A percentile compares a stretch with the other conserved stretches of the same genome.
Evolutionary conservation across 2,888 invertebrate genomes (phyloP).

Genomic region (Chrysolina haemoptera): DNA sequence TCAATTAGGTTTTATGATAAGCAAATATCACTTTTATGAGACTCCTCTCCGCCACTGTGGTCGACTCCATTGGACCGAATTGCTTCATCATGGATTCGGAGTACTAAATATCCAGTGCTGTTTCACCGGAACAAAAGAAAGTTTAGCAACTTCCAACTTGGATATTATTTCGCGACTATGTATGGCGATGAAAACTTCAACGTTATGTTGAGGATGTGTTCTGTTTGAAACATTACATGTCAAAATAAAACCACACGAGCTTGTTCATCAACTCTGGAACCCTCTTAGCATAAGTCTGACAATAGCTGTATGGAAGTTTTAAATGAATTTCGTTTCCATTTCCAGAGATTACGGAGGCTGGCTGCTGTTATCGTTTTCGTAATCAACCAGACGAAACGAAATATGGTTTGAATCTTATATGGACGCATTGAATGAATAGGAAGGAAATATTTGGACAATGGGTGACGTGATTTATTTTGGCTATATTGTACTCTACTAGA

Average conservation of each 20-base stretch:
- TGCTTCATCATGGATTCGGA: conserved; percentile 30
- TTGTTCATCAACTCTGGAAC: conserved; percentile 42
- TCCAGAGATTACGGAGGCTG: conserved; percentile 11
- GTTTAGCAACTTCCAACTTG: conserved; percentile 44
- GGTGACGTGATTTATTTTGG: too few relatives aligned
- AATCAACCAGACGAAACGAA: background rate
- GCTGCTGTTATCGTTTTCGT: background rate
- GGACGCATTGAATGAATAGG: background rate
- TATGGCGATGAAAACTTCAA: conserved; percentile 27
- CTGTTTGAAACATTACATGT: conserved; percentile 42
- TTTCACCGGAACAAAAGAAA: conserved; percentile 45
- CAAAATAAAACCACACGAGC: conserved; percentile 41
- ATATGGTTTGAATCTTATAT: background rate
- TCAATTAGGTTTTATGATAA: too few relatives aligned
- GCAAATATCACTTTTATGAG: too few relatives aligned
- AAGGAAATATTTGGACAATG: background rate
- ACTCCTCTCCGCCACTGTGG: conserved; percentile 24
- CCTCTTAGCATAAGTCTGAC: conserved; percentile 36
- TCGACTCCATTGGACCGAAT: conserved; percentile 32
- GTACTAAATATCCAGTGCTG: conserved; percentile 31
- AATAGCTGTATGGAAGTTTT: conserved; percentile 35
- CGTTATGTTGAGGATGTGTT: conserved; percentile 42
- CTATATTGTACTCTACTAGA: too few relatives aligned
- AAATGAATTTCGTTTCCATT: conserved; percentile 31
- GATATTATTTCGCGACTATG: conserved; percentile 37